Percentiles rank a stretch among this genome's conserved stretches.
Evolutionary conservation across 1,140 invertebrate genomes (phyloP).

Genomic region (Amyelois transitella): DNA sequence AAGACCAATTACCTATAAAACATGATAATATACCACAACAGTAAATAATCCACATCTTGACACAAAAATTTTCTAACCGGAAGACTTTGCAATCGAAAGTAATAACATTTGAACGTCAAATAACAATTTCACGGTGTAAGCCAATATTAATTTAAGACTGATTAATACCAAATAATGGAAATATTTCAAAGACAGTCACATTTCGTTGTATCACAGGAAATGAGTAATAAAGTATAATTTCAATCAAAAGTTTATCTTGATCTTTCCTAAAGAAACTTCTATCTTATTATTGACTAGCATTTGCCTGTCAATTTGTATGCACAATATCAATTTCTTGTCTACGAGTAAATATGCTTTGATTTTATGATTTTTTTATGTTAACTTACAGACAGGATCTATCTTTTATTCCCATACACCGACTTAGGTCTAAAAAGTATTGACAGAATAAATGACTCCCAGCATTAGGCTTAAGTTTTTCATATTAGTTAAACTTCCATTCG

Average conservation of each 20-base stretch:
- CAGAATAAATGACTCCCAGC: too few species aligned
- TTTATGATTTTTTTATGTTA: too few species aligned
- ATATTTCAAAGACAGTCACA: not conserved
- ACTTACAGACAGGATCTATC: too few species aligned
- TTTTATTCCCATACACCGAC: too few species aligned
- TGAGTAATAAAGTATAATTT: not conserved
- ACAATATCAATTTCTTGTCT: too few species aligned
- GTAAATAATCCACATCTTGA: not conserved
- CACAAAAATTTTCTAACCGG: not conserved
- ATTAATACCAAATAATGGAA: conserved; percentile 1
- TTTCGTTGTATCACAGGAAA: not conserved
- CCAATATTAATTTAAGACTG: not conserved
- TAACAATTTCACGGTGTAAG: conserved; percentile 17
- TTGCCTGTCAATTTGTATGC: too few species aligned
- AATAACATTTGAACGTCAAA: not conserved
- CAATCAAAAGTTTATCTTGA: not conserved
- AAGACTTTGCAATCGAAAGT: not conserved
- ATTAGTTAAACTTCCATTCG: too few species aligned
- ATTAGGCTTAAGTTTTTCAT: too few species aligned
- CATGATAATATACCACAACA: not conserved
- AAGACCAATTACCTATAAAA: not conserved
- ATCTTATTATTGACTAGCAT: not conserved
- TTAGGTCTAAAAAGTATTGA: too few species aligned
- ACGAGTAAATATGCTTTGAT: too few species aligned
- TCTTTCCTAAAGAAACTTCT: not conserved